phyloP scores from a whole-genome alignment of 2,888 invertebrate genomes.

The Megamerina dolium region DNA sequence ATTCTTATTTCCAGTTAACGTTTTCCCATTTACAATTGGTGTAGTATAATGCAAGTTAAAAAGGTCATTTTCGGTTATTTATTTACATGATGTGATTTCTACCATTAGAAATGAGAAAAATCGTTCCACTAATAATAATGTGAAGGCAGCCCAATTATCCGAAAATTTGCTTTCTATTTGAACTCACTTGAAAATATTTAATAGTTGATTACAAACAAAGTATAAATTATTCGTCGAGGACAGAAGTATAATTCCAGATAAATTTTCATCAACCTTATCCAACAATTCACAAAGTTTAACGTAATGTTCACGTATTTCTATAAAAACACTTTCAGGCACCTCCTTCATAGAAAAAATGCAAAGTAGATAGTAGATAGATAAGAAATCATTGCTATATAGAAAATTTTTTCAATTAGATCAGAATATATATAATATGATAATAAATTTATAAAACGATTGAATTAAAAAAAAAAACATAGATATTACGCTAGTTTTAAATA shows the following conservation, averaged over 20 bases:
- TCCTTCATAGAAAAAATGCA: no score
- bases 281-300: conserved; percentile 60
- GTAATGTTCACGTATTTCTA: conserved; percentile 62
- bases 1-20: no score
- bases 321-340: conserved; percentile 52
- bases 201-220: conserved; percentile 68
- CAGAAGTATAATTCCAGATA: conserved; percentile 63
- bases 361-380: neutral
- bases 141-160: neutral
- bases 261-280: conserved; percentile 55
- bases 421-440: no score
- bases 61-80: no score
- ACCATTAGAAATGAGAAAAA: no score
- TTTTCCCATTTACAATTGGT: no score
- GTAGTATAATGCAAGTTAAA: no score
- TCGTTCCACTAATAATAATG: no score
- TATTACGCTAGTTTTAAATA: no score
- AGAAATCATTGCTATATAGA: neutral
- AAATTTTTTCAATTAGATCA: no score
- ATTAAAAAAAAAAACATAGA: neutral
- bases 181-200: conserved; percentile 51
- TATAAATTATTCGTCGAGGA: conserved; percentile 67
- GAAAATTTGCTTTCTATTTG: neutral
- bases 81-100: no score
- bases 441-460: neutral